These are phyloP conservation scores for Scaptodrosophila latifasciaeformis DNA, from an alignment of 2,888 invertebrate species.

Conservation along the genomic window DNA sequence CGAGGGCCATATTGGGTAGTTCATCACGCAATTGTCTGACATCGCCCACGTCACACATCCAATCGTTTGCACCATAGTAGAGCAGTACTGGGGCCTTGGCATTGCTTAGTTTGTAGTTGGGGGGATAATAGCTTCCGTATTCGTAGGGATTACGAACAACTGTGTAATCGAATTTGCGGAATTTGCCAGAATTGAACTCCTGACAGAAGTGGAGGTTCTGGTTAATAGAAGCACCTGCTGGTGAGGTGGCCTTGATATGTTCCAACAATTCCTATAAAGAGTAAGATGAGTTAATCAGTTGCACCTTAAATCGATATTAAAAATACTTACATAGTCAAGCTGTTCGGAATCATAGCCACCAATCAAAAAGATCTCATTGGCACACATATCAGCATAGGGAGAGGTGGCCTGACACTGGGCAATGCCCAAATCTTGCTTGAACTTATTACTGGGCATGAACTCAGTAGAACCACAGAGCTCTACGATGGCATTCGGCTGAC, in stretches of 20 bases:
- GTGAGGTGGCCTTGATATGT: slow-evolving; percentile 71
- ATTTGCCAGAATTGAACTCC: slow-evolving; percentile 64
- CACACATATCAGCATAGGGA: slow-evolving; percentile 76
- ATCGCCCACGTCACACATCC: slow-evolving; percentile 78
- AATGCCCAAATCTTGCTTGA: slow-evolving; percentile 74
- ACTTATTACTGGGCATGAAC: slow-evolving; percentile 60
- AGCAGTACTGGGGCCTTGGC: slow-evolving; percentile 77
- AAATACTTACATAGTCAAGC: slow-evolving; percentile 73
- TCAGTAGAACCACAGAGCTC: slow-evolving; percentile 63
- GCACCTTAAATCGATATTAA: not conserved
- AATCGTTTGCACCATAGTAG: slow-evolving; percentile 79
- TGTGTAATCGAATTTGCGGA: slow-evolving; percentile 73
- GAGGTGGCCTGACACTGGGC: slow-evolving; percentile 73
- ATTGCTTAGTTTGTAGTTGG: slow-evolving; percentile 75
- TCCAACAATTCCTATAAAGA: slow-evolving; percentile 46
- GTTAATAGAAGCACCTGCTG: slow-evolving; percentile 72
- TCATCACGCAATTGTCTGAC: slow-evolving; percentile 76
- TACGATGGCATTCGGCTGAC: slow-evolving; percentile 61
- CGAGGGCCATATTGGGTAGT: slow-evolving; percentile 76
- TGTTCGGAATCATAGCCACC: slow-evolving; percentile 75
- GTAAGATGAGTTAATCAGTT: not conserved
- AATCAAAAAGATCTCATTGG: slow-evolving; percentile 80
- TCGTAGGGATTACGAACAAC: slow-evolving; percentile 71
- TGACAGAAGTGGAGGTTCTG: slow-evolving; percentile 74
- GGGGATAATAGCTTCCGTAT: slow-evolving; percentile 76